A percentile compares a stretch with the other conserved stretches of the same genome.
phyloP scores from a whole-genome alignment of 2,113 vertebrate species.

The Dicerorhinus sumatrensis region DNA sequence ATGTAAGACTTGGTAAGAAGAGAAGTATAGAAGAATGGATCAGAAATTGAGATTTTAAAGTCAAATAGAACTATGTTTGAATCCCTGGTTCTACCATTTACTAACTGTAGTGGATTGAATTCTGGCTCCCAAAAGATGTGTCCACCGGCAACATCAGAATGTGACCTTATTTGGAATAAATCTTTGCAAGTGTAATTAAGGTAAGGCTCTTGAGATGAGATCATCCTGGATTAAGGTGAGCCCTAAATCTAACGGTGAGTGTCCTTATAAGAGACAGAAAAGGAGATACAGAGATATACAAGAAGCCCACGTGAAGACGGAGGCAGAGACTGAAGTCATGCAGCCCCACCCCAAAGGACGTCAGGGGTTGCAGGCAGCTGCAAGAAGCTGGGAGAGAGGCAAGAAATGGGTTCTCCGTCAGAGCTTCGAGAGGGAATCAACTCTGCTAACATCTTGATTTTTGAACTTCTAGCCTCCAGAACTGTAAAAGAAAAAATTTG shows the following conservation, averaged over 20 bases:
- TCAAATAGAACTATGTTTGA: neutral
- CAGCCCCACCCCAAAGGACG: neutral
- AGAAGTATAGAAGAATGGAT: conserved; percentile 14
- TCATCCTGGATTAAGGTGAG: neutral
- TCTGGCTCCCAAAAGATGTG: neutral
- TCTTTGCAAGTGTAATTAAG: conserved; percentile 39
- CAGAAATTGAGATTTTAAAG: conserved; percentile 6
- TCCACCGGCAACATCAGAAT: neutral
- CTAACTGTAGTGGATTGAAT: neutral
- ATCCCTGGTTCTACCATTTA: neutral
- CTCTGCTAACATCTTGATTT: neutral
- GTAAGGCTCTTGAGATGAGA: neutral
- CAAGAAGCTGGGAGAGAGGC: neutral
- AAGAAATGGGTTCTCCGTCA: neutral
- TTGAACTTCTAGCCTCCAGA: neutral
- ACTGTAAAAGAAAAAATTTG: neutral
- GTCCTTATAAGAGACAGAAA: neutral
- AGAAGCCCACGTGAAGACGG: neutral
- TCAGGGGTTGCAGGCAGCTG: neutral
- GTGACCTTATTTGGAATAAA: neutral
- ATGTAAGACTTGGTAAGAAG: neutral
- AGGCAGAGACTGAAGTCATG: neutral
- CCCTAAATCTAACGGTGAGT: neutral
- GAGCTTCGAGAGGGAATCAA: neutral
- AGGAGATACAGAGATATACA: neutral